These are phyloP conservation scores for Proisotoma minuta DNA, from an alignment of 2,888 invertebrate genomes.

Conservation along the genomic window DNA sequence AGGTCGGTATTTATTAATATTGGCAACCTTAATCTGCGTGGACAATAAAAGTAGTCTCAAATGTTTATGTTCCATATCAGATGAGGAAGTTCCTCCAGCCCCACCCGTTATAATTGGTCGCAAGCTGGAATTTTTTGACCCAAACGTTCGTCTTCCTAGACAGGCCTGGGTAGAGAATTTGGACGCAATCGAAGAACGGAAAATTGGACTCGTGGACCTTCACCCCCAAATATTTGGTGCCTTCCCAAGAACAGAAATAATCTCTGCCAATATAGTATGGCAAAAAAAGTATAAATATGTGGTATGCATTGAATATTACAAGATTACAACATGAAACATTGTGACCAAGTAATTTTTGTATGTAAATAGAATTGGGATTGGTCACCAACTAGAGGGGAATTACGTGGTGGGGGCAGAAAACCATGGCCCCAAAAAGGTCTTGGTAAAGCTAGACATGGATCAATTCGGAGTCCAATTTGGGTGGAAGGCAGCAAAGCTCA, in stretches of 20 bases:
- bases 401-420: constrained; percentile 81
- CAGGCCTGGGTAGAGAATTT: constrained; percentile 85
- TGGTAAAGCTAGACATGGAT: constrained; percentile 87
- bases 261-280: constrained; percentile 82
- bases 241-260: constrained; percentile 77
- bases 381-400: constrained; percentile 75
- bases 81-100: not conserved
- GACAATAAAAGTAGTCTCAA: not conserved
- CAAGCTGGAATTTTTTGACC: constrained; percentile 45
- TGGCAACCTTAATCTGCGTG: not conserved
- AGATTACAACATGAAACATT: not conserved
- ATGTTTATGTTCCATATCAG: not conserved
- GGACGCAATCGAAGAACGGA: constrained; percentile 68
- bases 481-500: constrained; percentile 76
- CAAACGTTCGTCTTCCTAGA: constrained; percentile 59
- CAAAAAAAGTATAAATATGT: constrained; percentile 75
- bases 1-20: not conserved
- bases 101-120: constrained; percentile 52
- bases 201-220: constrained; percentile 77
- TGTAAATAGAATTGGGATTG: constrained; percentile 63
- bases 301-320: constrained; percentile 52
- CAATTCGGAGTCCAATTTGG: constrained; percentile 82
- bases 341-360: not conserved
- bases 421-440: constrained; percentile 96
- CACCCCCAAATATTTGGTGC: constrained; percentile 84